Percentiles rank a stretch among this genome's conserved stretches.
Evolutionary conservation across 2,797 vertebrate species (phyloP).

Genomic region (Megalops cyprinoides): DNA sequence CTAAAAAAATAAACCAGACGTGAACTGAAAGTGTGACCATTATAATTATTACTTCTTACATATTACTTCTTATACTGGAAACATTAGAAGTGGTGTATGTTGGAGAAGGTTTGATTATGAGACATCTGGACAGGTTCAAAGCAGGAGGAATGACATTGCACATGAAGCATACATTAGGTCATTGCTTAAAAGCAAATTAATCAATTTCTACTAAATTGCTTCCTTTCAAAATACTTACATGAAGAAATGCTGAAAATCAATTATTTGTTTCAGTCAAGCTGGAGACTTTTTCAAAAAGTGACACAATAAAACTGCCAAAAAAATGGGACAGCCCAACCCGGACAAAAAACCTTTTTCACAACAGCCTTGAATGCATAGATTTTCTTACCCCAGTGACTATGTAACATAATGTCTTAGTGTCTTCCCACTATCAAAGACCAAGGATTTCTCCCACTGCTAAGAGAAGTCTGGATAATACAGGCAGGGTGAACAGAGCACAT

Average conservation of each 20-base stretch:
- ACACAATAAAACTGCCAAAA: conserved; percentile 1
- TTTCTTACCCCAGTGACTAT: not conserved
- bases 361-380: not conserved
- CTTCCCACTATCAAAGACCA: not conserved
- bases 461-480: not conserved
- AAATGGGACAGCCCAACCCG: conserved; percentile 1
- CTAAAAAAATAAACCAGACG: not conserved
- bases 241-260: not conserved
- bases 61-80: too few species aligned
- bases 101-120: too few species aligned
- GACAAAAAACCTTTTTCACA: not conserved
- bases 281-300: not conserved
- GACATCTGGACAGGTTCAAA: too few species aligned
- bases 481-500: conserved; percentile 6
- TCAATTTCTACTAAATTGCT: not conserved
- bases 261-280: not conserved
- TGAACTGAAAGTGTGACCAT: not conserved
- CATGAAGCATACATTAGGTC: too few species aligned
- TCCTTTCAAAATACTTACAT: not conserved
- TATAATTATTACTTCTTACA: too few species aligned
- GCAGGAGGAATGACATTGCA: too few species aligned
- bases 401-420: conserved; percentile 1
- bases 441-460: not conserved
- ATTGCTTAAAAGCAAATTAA: not conserved
- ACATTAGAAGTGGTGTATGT: too few species aligned